Percentiles rank a stretch among this genome's conserved stretches.
Conservation (phyloP, 2,113 vertebrate genomes). For the Okapia johnstoni region DNA sequence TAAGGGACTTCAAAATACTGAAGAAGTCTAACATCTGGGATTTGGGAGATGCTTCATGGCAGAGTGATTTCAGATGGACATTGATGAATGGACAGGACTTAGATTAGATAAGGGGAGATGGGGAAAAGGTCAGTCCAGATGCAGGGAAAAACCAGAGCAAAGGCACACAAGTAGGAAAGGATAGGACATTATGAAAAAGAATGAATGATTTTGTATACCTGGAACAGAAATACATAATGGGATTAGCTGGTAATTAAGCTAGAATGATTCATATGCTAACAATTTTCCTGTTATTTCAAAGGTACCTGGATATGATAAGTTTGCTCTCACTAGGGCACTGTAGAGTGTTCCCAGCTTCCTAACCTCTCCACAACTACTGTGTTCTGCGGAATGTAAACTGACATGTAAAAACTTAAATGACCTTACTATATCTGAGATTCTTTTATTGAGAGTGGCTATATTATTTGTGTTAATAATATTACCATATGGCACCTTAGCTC, state of each 20-base stretch:
- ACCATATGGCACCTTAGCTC: neutral
- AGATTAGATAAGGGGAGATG: neutral
- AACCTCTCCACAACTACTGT: neutral
- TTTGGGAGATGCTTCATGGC: neutral
- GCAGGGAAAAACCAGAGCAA: neutral
- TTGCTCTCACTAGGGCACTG: neutral
- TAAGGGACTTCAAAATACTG: neutral
- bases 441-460: neutral
- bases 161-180: neutral
- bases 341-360: neutral
- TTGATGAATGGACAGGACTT: neutral
- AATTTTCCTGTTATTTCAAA: neutral
- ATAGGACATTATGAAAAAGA: neutral
- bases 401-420: neutral
- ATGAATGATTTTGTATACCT: neutral
- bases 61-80: neutral
- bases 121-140: neutral
- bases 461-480: conserved; percentile 26
- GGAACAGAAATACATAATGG: neutral
- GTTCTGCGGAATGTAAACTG: neutral
- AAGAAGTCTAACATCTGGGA: neutral
- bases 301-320: neutral
- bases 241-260: neutral
- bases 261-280: neutral
- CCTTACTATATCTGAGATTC: neutral